Evolutionary conservation across 1,140 invertebrate species (phyloP).

Genomic region (Sarcophaga bullata): DNA sequence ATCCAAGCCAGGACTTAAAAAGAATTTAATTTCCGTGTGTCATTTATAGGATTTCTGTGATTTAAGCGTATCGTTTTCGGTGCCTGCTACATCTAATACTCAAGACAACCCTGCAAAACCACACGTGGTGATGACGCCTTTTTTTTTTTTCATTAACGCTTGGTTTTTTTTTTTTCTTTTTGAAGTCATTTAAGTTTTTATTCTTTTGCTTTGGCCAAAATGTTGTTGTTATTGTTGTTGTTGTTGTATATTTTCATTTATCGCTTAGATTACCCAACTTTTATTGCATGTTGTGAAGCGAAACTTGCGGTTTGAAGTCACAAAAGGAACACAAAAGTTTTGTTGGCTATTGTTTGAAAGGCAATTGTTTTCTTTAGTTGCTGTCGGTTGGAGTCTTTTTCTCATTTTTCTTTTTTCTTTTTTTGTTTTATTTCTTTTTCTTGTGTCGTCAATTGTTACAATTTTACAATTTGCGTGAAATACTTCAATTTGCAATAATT

Average conservation of each 20-base stretch:
- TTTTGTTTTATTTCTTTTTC: not conserved
- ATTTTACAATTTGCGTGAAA: conserved; percentile 33
- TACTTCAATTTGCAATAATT: conserved; percentile 39
- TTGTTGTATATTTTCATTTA: not conserved
- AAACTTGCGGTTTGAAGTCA: not conserved
- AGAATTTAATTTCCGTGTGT: not conserved
- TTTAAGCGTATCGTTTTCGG: too few species aligned
- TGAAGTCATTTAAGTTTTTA: not conserved
- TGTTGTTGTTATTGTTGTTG: not conserved
- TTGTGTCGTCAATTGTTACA: not conserved
- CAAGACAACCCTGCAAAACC: conserved; percentile 5
- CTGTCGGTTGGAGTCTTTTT: not conserved
- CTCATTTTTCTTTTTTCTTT: too few species aligned
- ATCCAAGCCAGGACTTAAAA: not conserved
- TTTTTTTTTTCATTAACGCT: not conserved
- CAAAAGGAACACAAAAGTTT: not conserved
- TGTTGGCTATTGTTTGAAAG: not conserved
- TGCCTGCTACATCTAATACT: too few species aligned
- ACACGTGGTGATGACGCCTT: conserved; percentile 34
- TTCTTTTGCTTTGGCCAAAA: not conserved
- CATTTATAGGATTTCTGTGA: too few species aligned
- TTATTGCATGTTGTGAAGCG: conserved; percentile 5
- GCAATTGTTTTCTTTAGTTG: not conserved
- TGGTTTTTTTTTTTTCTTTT: too few species aligned
- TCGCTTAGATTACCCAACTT: conserved; percentile 9